Conservation (phyloP, 23 tunicate genomes). For the Trididemnum miniatum region DNA sequence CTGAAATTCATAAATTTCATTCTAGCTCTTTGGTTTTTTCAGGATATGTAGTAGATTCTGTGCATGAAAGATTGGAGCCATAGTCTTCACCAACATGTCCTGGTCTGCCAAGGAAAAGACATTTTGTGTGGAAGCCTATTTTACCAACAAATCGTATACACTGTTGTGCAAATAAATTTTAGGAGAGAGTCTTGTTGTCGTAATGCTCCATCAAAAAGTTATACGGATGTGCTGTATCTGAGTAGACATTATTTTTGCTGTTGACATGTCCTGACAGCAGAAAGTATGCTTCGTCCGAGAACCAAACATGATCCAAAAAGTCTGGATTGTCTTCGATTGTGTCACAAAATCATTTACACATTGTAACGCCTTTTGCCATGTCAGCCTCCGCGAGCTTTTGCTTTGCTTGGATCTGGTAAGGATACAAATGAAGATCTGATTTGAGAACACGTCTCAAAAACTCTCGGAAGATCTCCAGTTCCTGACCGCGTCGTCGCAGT, state of each 20-base stretch:
- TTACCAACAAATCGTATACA: too few relatives aligned
- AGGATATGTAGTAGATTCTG: too few relatives aligned
- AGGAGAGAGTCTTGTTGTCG: too few relatives aligned
- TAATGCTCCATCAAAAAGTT: not conserved
- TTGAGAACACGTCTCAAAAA: slow-evolving; percentile 20
- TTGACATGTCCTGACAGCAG: slow-evolving; percentile 22
- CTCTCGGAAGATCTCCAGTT: slow-evolving; percentile 6
- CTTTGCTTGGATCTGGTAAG: slow-evolving; percentile 29
- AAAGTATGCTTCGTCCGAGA: slow-evolving; percentile 24
- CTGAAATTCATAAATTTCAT: too few relatives aligned
- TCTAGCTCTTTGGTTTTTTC: too few relatives aligned
- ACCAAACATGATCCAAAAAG: slow-evolving; percentile 18
- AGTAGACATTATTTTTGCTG: slow-evolving; percentile 26
- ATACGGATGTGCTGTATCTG: not conserved
- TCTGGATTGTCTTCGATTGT: not conserved
- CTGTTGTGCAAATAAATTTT: too few relatives aligned
- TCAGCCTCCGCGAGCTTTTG: slow-evolving; percentile 17
- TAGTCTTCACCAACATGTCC: too few relatives aligned
- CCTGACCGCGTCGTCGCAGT: slow-evolving; percentile 9
- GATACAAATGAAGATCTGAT: slow-evolving; percentile 11
- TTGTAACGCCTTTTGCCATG: slow-evolving; percentile 21
- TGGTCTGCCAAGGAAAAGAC: too few relatives aligned
- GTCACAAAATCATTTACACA: slow-evolving; percentile 21
- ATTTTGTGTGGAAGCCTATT: too few relatives aligned
- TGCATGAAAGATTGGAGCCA: too few relatives aligned